Base-by-base conservation (phyloP, 2,797 vertebrate genomes). In the Diglossa cyanea region DNA sequence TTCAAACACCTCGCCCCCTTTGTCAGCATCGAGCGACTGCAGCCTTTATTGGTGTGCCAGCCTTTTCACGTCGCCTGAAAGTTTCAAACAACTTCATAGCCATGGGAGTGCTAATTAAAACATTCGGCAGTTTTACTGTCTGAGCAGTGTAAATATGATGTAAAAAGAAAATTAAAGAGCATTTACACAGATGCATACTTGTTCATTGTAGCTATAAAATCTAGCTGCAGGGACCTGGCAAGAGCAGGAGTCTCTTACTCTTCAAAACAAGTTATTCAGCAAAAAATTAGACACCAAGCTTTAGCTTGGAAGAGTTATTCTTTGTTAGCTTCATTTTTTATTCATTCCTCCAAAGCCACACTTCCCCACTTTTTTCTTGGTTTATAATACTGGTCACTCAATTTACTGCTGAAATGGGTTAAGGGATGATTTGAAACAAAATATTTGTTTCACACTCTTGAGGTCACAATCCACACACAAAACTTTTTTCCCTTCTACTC, bases 161-260 rank as follows among this genome's bases (percentile, higher is more conserved):
- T 94, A 92, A 94, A 95, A 93, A 93, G 89, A 95, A 94, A 93
- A 88, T 88, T 93, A 90, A 76, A 88, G 88, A 88, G 44, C 76
- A 93, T 95, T 97, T 91, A 86, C 80, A 95, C 92, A 95, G 94
- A 95, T 94, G 91, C 76, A 57, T 92, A 44, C 86, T 96, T 96
- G 86, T 93, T 94, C 91, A 84, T 68, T 94, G 91, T 94, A 95
- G 78, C 94, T 63, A 90, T 96, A 95, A 96, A 97, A 96, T 74
- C 80, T 83, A 94, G 58, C 93, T 96, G 86, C 72, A 90, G 95
- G 84, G 39, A 85, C 90, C 76, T 88, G 58, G 77, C 90, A 71
- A 60, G 33, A 94, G 40, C 21, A 67, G 11, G 53, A 83, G 66
- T 30, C 50, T 84, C 44, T 70, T 95, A 39, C 47, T 77, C 66